phyloP scores from a whole-genome alignment of 2,113 vertebrate species.

The Gymnogyps californianus region DNA sequence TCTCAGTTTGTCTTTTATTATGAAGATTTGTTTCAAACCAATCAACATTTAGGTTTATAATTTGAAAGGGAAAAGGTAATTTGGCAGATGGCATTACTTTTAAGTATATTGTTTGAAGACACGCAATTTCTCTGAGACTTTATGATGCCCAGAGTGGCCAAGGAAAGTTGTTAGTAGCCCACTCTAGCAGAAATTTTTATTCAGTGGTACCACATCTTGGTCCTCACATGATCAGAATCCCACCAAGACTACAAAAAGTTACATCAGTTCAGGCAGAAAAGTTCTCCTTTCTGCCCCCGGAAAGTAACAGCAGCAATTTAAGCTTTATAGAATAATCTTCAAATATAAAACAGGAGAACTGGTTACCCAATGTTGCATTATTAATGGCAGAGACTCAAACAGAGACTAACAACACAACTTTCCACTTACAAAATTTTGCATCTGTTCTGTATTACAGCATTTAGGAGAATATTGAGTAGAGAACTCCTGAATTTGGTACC shows the following conservation, averaged over 20 bases:
- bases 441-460: neutral
- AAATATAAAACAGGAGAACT: neutral
- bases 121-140: neutral
- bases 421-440: neutral
- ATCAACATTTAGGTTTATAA: neutral
- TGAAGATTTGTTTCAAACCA: neutral
- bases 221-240: neutral
- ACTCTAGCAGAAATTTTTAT: slow-evolving; percentile 60
- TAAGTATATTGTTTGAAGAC: neutral
- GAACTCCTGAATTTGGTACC: slow-evolving; percentile 47
- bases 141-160: slow-evolving; percentile 70
- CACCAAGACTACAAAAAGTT: neutral
- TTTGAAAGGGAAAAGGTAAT: neutral
- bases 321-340: neutral
- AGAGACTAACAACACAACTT: neutral
- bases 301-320: neutral
- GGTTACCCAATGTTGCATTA: neutral
- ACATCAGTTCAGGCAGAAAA: neutral
- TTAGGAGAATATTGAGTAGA: neutral
- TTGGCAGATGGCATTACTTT: neutral
- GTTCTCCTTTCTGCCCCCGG: neutral
- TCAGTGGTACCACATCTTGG: slow-evolving; percentile 68
- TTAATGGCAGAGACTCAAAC: neutral
- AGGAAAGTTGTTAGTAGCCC: slow-evolving; percentile 69
- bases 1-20: neutral